Percentiles rank a stretch among this genome's conserved stretches.
Evolutionary conservation across 1,140 invertebrate species (phyloP).

Genomic region (Drusus annulatus): DNA sequence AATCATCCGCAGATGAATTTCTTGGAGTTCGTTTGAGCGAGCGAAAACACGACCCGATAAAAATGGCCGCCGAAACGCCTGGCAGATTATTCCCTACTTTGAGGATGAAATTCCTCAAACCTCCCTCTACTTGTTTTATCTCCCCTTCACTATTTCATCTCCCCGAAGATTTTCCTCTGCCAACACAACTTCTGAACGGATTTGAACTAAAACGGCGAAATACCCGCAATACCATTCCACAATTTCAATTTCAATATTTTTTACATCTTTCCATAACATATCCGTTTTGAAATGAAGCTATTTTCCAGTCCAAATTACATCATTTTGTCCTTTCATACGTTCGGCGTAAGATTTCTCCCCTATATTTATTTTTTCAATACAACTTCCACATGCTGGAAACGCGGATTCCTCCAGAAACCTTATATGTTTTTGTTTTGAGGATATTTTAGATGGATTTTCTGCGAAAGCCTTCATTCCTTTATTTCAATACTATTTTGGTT

Average conservation of each 20-base stretch:
- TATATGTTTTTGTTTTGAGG: too few relatives aligned
- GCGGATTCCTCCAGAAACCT: too few relatives aligned
- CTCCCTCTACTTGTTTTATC: not conserved
- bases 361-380: not conserved
- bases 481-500: too few relatives aligned
- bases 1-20: too few relatives aligned
- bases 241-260: constrained; percentile 10
- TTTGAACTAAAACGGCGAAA: not conserved
- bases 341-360: not conserved
- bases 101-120: not conserved
- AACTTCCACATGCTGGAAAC: too few relatives aligned
- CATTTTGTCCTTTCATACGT: not conserved
- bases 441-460: too few relatives aligned
- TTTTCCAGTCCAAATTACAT: constrained; percentile 20
- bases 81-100: too few relatives aligned
- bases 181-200: not conserved
- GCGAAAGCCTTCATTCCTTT: too few relatives aligned
- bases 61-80: too few relatives aligned
- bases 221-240: not conserved
- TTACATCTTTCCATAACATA: not conserved
- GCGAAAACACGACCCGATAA: too few relatives aligned
- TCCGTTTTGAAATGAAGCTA: constrained; percentile 10
- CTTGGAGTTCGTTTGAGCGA: too few relatives aligned
- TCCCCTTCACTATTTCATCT: not conserved
- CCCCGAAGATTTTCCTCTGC: not conserved